Evolutionary conservation across 2,888 invertebrate genomes (phyloP), one percentile per base, ranked within the genome.

Genomic region (Cepaea hortensis): DNA sequence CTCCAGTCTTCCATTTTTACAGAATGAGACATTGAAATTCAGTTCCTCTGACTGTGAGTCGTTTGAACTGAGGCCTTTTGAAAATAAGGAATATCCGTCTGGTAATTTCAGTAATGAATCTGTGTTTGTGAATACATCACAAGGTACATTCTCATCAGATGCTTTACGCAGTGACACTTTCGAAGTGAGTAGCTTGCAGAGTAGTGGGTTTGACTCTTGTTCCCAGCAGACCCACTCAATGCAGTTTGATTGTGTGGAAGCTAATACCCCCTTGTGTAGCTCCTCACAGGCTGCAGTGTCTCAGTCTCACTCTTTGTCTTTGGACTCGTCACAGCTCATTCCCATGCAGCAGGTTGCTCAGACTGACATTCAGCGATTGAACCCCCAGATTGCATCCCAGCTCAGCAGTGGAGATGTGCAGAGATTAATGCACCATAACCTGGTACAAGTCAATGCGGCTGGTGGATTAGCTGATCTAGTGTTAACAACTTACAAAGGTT

Each of bases 351-450:
- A 35, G 5, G 35, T 23, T 23, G n/a, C n/a, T 35, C 76, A 48
- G 23, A 48, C 46, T 68, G 68, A 68, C 23, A 70, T 68, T 48
- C 81, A 81, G 15, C 48, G 81, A 48, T 81, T 81, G 46, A 81
- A 48, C 48, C 81, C 70, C 20, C 68, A 68, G 20, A 18, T 68
- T 20, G 65, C 50, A n/a, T 81, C 81, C 11, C 81, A 68, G 11
- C 46, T 79, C 13, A n/a, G 35, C 3, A 61, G 77, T 61, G 48
- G 61, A 11, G 18, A 55, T 79, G n/a, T n/a, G 23, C 61, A 79
- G 15, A 61, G 23, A 50, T 18, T 50, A 50, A 18, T 7, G 7
- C 76, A 50, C 1, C n/a, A 76, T 20, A 15, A 76, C 4, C 50
- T 20, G 13, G 15, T 50, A 0, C 48, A 48, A 9, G 4, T 13